Evolutionary conservation across 1,140 invertebrate genomes (phyloP).

Genomic region (Caenorhabditis brenneri): DNA sequence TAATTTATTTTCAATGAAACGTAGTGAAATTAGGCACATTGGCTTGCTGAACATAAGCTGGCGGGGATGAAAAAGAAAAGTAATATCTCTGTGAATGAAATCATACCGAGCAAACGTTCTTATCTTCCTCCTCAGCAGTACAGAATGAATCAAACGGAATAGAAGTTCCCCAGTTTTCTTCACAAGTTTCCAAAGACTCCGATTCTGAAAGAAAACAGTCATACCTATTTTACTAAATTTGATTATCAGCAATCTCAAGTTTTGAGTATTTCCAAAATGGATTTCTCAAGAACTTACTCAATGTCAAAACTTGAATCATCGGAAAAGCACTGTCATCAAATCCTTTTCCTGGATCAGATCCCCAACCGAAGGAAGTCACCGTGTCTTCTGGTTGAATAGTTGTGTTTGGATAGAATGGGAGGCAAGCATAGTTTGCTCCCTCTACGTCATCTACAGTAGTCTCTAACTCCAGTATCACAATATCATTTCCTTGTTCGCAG

Average conservation of each 20-base stretch:
- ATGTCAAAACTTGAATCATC: not conserved
- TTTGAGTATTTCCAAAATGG: too few species aligned
- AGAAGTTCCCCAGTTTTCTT: conserved; percentile 19
- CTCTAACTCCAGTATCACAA: conserved; percentile 11
- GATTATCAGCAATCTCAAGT: too few species aligned
- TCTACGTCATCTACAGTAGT: conserved; percentile 1
- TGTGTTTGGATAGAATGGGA: not conserved
- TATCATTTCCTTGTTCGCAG: conserved; percentile 7
- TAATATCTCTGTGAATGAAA: too few species aligned
- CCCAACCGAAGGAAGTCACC: conserved; percentile 12
- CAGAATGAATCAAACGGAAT: conserved; percentile 24
- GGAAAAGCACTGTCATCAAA: conserved; percentile 9
- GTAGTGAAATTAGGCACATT: too few species aligned
- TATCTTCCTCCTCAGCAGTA: conserved; percentile 18
- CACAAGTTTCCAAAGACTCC: not conserved
- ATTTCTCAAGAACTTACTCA: not conserved
- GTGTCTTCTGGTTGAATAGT: not conserved
- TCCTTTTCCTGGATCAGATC: conserved; percentile 26
- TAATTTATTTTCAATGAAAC: too few species aligned
- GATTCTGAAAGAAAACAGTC: not conserved
- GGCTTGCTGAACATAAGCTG: too few species aligned
- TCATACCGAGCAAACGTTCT: conserved; percentile 10
- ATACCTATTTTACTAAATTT: too few species aligned
- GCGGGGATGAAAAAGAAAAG: too few species aligned
- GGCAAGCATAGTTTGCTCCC: conserved; percentile 2